Evolutionary conservation across 2,113 vertebrate species (phyloP), one percentile per base, ranked within the genome.

Genomic region (Urocitellus parryii): DNA sequence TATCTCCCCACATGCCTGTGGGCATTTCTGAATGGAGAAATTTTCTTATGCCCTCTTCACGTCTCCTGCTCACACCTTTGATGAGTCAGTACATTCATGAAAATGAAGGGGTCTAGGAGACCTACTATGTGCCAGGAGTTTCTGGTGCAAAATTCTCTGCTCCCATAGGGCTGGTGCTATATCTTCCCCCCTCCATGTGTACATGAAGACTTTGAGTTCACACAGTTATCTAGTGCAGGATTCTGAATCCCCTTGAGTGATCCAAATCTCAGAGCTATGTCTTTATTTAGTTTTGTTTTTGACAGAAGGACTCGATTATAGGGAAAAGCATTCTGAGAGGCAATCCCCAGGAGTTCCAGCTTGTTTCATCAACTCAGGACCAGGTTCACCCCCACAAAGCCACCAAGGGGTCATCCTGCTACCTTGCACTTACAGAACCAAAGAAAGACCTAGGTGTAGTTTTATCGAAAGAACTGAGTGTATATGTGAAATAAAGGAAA

Each of bases 21-120:
- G 95, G 61, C 88, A 63, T 91, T 93, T 94, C 70, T 91, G 86
- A 93, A 77, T 65, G 42, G 10, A 83, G 5, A 45, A 45, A 45
- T 45, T 45, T 45, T 45, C 45, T 45, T 39, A 27, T 65, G 42
- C 86, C 58, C 73, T n/a, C 51, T 79, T 81, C 53, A 34, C 29
- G 8, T 74, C 42, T 74, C 32, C 25, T 6, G 2, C 85, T 25
- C 7, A 8, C 58, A 22, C 85, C 63, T 96, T 77, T 39, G 68
- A 63, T 39, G 67, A 78, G 42, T 88, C 58, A 72, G 17, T 37
- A 56, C 14, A 37, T 0, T 39, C 51, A 72, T 34, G 5, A 65
- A 29, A 20, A 11, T 51, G 74, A n/a, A 34, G 10, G 42, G 67
- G 83, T 79, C 0, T 24, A 61, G 81, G 53, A 91, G 74, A 70